A percentile compares a stretch with the other conserved stretches of the same genome.
Conservation (phyloP, 1,140 invertebrate species). For the Dufourea novaeangliae region DNA sequence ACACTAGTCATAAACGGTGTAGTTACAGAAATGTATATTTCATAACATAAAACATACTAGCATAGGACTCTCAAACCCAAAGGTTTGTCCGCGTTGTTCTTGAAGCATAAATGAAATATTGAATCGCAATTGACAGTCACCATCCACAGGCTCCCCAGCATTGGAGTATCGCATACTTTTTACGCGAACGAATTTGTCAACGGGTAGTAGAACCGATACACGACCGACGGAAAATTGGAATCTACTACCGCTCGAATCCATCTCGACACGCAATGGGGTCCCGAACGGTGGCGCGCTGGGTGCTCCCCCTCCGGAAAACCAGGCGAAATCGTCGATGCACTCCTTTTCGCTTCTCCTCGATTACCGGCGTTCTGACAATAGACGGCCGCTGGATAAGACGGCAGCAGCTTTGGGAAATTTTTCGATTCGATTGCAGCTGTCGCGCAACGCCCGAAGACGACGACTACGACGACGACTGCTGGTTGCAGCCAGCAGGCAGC, state of each 20-base stretch:
- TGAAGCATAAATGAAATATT: too few species aligned
- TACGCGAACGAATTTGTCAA: too few species aligned
- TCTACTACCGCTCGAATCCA: background rate
- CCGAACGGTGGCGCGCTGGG: background rate
- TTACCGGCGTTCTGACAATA: constrained; percentile 40
- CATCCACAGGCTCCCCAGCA: background rate
- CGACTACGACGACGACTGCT: constrained; percentile 38
- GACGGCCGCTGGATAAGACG: constrained; percentile 34
- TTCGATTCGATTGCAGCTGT: constrained; percentile 68
- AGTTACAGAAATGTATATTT: too few species aligned
- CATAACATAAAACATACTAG: too few species aligned
- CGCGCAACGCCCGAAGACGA: constrained; percentile 32
- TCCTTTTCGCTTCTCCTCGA: constrained; percentile 28
- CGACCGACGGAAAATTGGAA: background rate
- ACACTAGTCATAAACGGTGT: too few species aligned
- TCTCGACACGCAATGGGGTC: background rate
- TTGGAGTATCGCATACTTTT: too few species aligned
- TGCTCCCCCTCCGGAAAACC: background rate
- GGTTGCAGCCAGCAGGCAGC: constrained; percentile 52
- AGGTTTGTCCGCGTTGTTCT: too few species aligned
- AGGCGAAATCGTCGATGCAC: constrained; percentile 16
- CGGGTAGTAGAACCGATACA: too few species aligned
- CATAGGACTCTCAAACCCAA: too few species aligned
- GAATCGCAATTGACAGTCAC: too few species aligned
- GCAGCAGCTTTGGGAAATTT: constrained; percentile 61